A percentile compares a stretch with the other conserved stretches of the same genome.
Evolutionary conservation across 2,113 vertebrate genomes (phyloP).

Genomic region (Hippotragus niger): DNA sequence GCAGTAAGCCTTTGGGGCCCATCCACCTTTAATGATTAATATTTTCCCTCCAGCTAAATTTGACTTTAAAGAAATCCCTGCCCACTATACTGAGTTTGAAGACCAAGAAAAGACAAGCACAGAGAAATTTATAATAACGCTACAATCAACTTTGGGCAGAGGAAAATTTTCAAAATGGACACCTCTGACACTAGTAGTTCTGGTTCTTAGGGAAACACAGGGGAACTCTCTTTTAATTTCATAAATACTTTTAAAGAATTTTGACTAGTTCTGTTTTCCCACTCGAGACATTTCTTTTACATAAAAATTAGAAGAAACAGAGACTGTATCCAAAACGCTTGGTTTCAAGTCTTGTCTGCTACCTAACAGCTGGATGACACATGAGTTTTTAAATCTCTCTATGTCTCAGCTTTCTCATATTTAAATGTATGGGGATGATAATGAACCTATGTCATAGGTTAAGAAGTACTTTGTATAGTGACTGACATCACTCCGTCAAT

Average conservation of each 20-base stretch:
- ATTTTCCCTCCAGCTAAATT: conserved; percentile 69
- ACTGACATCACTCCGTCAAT: not conserved
- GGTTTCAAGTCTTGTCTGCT: not conserved
- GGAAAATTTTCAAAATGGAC: conserved; percentile 57
- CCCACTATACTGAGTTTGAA: conserved; percentile 35
- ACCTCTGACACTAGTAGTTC: conserved; percentile 13
- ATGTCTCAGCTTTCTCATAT: not conserved
- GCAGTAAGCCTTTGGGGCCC: conserved; percentile 42
- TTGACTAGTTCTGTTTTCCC: conserved; percentile 20
- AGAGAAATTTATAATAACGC: conserved; percentile 60
- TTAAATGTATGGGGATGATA: not conserved
- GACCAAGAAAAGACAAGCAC: conserved; percentile 37
- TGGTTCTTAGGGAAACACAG: conserved; percentile 25
- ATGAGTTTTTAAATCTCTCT: not conserved
- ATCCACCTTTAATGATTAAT: conserved; percentile 73
- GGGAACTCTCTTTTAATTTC: not conserved
- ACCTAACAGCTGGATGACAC: not conserved
- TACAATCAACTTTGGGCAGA: conserved; percentile 55
- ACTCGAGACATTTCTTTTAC: not conserved
- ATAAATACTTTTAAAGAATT: conserved; percentile 43
- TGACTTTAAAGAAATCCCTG: conserved; percentile 69
- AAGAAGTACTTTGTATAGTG: not conserved
- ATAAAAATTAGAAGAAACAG: conserved; percentile 1
- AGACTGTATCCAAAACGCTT: not conserved
- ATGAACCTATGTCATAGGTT: not conserved